Evolutionary conservation across 1,140 invertebrate genomes (phyloP), one percentile per base, ranked within the genome.

Genomic region (Steinernema feltiae): DNA sequence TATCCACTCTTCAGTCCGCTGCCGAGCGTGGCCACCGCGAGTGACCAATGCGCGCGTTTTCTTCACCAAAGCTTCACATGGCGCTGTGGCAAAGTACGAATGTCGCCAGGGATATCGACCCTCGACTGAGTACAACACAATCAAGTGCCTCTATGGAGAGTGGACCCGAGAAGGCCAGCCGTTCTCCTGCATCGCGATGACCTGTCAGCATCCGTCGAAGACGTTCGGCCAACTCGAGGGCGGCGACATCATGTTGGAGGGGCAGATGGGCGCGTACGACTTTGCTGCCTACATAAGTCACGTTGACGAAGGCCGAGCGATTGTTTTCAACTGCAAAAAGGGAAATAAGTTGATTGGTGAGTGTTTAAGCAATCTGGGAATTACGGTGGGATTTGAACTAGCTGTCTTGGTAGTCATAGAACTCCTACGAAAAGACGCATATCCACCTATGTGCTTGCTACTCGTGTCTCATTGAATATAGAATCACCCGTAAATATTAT

Each of bases 251-350:
- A 88, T 97, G 17, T 87, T 98, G 0, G 94, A 98, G 0, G 95
- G 95, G 1, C 94, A 95, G 83, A 97, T 97, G 93, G 95, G 95
- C 0, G 90, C 95, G 32, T 98, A 98, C 86, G 94, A 97, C 86
- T 98, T 97, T 85, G 88, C 94, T n/a, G 92, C 94, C 0, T 98
- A 98, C 84, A 94, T 98, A 0, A 91, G 91, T 82, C 94, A 94
- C 88, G 82, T 85, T 12, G 85, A 81, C 1, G 86, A 87, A 87
- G 96, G 97, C 84, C 93, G 95, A 79, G 93, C 97, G 86, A 97
- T 98, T 31, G 93, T 94, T 91, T 98, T 95, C 87, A 93, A 96
- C 80, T 98, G 95, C 86, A 91, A 95, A 77, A 93, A 93, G 84
- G 94, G 94, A 0, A 95, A 93, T 82, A 91, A 92, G 0, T 83